Base-by-base conservation (phyloP, 2,113 vertebrate genomes). In the Prinia subflava region DNA sequence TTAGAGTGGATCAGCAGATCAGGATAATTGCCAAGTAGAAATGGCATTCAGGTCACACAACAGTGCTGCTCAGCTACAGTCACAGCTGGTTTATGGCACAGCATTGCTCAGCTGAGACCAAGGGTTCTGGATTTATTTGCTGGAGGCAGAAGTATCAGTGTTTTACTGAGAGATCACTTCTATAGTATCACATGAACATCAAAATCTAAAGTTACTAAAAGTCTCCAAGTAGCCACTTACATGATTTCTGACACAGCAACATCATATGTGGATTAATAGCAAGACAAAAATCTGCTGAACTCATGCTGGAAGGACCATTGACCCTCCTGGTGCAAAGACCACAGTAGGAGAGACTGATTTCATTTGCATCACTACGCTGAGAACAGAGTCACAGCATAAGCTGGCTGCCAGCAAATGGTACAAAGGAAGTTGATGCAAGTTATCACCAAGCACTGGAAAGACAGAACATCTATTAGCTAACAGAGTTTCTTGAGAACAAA, bases 231-330 rank as follows among this genome's bases (percentile, higher is more conserved):
- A 69, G 49, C 27, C 50, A 24, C 30, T 60, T 15, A 13, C 1
- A 4, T 4, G 23, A 79, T 69, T 73, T 64, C 50, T 70, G 60
- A 90, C 20, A 22, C 18, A 77, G 20, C 13, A 37, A 10, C 8
- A 11, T 8, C 2, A 1, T n/a, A 37, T 13, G 15, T 0, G 1
- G 27, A 68, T 87, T 46, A 81, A 14, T 0, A n/a, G 62, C 41
- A 86, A 31, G 60, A 37, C 23, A 42, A 44, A 65, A n/a, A 41
- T 10, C 28, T 30, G 24, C 28, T 80, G 53, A 73, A 82, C 20
- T 62, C 11, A 15, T 7, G 15, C 52, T 13, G n/a, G 49, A 89
- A 83, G 21, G 24, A 44, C 15, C 21, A 21, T 65, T 23, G 57
- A 8, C 30, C 15, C 18, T 56, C 44, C 35, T 25, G 35, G 31